Conservation (phyloP, 2,888 invertebrate genomes). For the Andrena bicolor region DNA sequence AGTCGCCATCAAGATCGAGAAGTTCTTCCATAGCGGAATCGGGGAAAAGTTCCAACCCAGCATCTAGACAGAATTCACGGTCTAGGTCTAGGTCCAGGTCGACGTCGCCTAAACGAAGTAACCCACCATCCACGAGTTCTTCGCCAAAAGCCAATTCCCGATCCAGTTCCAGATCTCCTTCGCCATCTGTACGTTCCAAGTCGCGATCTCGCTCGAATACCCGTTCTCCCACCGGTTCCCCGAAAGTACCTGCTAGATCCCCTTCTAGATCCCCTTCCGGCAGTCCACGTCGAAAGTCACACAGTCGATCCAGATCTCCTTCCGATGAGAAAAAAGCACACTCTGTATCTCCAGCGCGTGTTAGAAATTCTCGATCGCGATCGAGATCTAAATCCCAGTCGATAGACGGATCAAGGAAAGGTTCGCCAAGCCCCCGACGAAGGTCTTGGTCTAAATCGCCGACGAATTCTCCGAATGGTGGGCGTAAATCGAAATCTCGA, state of each 20-base stretch:
- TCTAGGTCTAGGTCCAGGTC: conserved; percentile 75
- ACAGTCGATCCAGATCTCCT: conserved; percentile 39
- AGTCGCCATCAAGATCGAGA: conserved; percentile 74
- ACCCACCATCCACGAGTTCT: conserved; percentile 63
- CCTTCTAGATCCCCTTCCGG: conserved; percentile 41
- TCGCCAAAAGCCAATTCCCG: conserved; percentile 73
- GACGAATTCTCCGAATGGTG: conserved; percentile 38
- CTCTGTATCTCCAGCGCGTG: conserved; percentile 54
- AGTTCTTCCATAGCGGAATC: conserved; percentile 69
- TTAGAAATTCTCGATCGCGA: conserved; percentile 60
- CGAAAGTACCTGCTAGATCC: conserved; percentile 46
- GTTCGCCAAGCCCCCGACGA: conserved; percentile 52
- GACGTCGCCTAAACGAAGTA: conserved; percentile 75
- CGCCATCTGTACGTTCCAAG: conserved; percentile 71
- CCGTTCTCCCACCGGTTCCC: conserved; percentile 69
- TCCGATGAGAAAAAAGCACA: conserved; percentile 51
- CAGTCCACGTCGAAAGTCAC: conserved; percentile 43
- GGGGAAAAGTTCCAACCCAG: conserved; percentile 61
- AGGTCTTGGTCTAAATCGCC: conserved; percentile 54
- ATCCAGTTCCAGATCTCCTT: conserved; percentile 75
- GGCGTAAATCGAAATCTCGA: conserved; percentile 71
- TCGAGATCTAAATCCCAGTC: conserved; percentile 67
- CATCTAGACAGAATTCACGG: conserved; percentile 69
- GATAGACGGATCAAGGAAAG: conserved; percentile 37
- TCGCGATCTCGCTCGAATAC: conserved; percentile 73